A percentile compares a stretch with the other conserved stretches of the same genome.
phyloP scores from a whole-genome alignment of 2,113 vertebrate genomes.

The Benitochromis conjunctus region DNA sequence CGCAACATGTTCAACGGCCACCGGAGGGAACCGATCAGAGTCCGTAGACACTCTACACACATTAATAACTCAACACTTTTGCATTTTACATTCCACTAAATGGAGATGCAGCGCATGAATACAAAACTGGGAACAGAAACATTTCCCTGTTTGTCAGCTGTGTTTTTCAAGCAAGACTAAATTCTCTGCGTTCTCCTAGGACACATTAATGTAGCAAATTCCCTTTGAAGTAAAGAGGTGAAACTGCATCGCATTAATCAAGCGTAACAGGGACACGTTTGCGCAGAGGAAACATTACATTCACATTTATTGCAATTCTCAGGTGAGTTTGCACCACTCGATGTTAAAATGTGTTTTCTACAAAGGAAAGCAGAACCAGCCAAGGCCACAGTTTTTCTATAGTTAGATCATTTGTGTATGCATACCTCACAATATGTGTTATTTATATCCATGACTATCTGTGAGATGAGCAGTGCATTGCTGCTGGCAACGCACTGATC shows the following conservation, averaged over 20 bases:
- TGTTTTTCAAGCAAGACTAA: background rate
- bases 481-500: background rate
- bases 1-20: background rate
- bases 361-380: background rate
- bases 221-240: conserved; percentile 14
- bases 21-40: background rate
- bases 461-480: background rate
- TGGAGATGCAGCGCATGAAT: background rate
- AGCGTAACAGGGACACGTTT: background rate
- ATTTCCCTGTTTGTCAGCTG: conserved; percentile 11
- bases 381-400: background rate
- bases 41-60: background rate
- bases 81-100: conserved; percentile 21
- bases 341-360: background rate
- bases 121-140: conserved; percentile 7
- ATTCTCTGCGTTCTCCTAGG: background rate
- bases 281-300: background rate
- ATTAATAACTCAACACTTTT: conserved; percentile 26
- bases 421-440: background rate
- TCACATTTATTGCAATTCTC: background rate
- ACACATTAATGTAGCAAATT: background rate
- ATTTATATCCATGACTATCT: background rate
- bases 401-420: background rate
- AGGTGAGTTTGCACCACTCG: background rate
- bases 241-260: background rate